phyloP scores from a whole-genome alignment of 2,888 invertebrate genomes.

The Andrena flavipes region DNA sequence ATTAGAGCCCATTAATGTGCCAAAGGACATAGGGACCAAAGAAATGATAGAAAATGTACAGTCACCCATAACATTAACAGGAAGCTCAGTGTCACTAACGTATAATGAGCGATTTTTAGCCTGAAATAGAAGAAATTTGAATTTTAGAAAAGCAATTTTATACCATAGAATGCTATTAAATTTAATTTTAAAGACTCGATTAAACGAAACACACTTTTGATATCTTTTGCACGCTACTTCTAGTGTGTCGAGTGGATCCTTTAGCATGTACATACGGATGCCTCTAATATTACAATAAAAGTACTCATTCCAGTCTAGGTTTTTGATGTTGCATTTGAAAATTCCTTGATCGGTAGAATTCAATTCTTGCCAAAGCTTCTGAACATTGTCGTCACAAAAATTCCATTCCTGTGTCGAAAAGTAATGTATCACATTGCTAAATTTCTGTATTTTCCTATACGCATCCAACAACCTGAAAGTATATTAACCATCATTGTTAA shows the following conservation, averaged over 20 bases:
- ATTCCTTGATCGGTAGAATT: conserved; percentile 87
- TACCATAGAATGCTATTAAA: background rate
- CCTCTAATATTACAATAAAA: conserved; percentile 89
- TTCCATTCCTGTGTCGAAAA: conserved; percentile 92
- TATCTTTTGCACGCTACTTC: conserved; percentile 87
- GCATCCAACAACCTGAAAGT: conserved; percentile 86
- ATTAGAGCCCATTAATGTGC: conserved; percentile 4
- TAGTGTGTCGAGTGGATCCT: conserved; percentile 90
- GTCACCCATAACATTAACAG: conserved; percentile 65
- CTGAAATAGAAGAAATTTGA: conserved; percentile 57
- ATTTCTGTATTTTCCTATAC: conserved; percentile 90
- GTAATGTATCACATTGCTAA: conserved; percentile 90
- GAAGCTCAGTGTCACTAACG: conserved; percentile 48
- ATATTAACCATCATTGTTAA: background rate
- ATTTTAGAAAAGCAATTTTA: conserved; percentile 6
- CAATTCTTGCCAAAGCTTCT: conserved; percentile 87
- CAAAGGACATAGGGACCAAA: conserved; percentile 34
- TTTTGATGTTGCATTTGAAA: conserved; percentile 90
- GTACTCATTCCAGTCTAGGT: conserved; percentile 91
- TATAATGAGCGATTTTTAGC: conserved; percentile 79
- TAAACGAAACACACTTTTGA: conserved; percentile 17
- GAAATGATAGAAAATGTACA: background rate
- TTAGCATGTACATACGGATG: conserved; percentile 90
- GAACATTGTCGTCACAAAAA: conserved; percentile 88
- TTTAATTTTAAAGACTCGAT: background rate